These are phyloP conservation scores for Campylomormyrus numenius DNA, from an alignment of 2,113 vertebrate species.

Conservation along the genomic window DNA sequence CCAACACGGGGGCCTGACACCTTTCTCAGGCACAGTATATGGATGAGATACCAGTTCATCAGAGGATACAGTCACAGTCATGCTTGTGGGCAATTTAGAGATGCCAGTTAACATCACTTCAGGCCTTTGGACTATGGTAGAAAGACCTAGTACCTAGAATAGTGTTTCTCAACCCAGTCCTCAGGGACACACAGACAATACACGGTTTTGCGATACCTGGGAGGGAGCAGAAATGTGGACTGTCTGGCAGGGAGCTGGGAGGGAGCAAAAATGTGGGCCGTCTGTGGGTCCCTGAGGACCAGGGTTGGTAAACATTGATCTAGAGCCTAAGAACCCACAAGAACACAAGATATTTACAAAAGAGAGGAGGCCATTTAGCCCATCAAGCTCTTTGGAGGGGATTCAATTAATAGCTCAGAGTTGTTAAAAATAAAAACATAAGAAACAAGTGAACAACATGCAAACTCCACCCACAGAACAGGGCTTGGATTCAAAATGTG, in stretches of 20 bases:
- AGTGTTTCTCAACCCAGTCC: background rate
- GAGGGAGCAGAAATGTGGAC: background rate
- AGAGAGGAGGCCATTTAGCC: too few relatives aligned
- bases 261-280: background rate
- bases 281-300: background rate
- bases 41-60: background rate
- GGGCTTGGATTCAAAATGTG: background rate
- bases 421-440: background rate
- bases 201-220: background rate
- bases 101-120: background rate
- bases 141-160: background rate
- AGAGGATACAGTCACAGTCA: background rate
- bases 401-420: too few relatives aligned
- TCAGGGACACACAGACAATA: background rate
- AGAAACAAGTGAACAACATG: background rate
- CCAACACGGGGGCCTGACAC: background rate
- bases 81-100: background rate
- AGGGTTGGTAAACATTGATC: background rate
- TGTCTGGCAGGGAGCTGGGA: background rate
- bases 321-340: background rate
- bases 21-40: background rate
- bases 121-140: background rate
- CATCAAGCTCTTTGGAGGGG: background rate
- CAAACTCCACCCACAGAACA: background rate
- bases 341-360: too few relatives aligned